These are phyloP conservation scores for Trichopoda pennipes DNA, from an alignment of 2,888 invertebrate species.

Conservation along the genomic window DNA sequence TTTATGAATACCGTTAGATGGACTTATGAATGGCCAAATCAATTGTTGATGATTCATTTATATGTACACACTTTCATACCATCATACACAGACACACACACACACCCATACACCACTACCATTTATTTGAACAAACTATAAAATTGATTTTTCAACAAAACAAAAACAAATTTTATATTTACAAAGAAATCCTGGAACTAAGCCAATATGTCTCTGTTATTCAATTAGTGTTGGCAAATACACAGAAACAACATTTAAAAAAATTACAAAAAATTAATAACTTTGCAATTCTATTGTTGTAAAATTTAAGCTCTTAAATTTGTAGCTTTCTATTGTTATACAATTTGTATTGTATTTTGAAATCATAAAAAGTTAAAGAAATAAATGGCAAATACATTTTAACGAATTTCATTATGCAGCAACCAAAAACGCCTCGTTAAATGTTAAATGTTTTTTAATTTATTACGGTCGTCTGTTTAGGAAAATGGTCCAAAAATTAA, in stretches of 20 bases:
- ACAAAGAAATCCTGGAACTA: slow-evolving; percentile 35
- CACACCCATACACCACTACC: background rate
- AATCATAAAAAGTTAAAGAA: too few relatives aligned
- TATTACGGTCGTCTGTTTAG: too few relatives aligned
- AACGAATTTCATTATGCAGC: too few relatives aligned
- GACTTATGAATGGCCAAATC: background rate
- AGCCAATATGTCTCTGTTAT: slow-evolving; percentile 51
- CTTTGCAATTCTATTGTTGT: background rate
- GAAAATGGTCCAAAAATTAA: too few relatives aligned
- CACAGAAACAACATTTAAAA: background rate
- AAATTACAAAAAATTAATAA: background rate
- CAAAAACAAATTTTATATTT: slow-evolving; percentile 16
- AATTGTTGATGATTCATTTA: slow-evolving; percentile 45
- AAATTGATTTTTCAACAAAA: slow-evolving; percentile 26
- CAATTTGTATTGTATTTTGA: too few relatives aligned
- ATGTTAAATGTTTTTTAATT: too few relatives aligned
- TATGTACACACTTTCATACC: slow-evolving; percentile 28
- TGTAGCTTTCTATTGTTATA: background rate
- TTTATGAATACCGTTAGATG: too few relatives aligned
- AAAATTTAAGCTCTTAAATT: too few relatives aligned
- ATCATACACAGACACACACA: background rate
- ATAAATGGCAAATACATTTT: too few relatives aligned
- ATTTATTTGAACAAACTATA: slow-evolving; percentile 25
- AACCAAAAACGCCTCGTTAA: too few relatives aligned
- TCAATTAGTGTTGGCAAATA: slow-evolving; percentile 58